phyloP scores from a whole-genome alignment of 2,113 vertebrate species.

The Gallinago media region DNA sequence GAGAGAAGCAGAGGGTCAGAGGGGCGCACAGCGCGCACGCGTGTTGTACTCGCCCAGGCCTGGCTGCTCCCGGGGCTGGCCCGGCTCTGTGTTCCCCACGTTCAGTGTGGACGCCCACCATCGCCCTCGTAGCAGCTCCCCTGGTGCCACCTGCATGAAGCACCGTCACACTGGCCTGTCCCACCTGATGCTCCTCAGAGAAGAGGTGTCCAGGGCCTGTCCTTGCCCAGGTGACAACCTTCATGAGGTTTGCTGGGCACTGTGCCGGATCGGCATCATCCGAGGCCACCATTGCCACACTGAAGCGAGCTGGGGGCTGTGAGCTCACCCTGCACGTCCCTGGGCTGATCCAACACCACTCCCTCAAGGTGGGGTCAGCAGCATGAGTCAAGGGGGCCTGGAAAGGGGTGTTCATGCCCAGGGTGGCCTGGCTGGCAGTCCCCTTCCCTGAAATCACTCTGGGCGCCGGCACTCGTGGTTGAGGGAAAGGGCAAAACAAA shows the following conservation, averaged over 20 bases:
- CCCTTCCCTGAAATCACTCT: no score
- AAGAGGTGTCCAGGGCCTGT: neutral
- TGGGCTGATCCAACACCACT: neutral
- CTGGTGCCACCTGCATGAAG: neutral
- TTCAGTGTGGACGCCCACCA: accelerated
- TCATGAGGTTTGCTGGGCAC: neutral
- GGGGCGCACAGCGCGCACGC: neutral
- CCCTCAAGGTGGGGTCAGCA: neutral
- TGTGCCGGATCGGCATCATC: neutral
- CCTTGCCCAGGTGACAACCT: neutral
- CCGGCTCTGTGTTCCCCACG: accelerated
- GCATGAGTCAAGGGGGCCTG: neutral
- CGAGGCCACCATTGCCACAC: accelerated
- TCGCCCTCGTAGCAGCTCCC: accelerated
- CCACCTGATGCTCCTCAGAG: neutral
- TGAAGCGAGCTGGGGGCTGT: accelerated
- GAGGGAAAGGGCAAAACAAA: no score
- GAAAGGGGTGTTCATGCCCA: neutral
- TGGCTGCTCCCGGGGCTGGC: neutral
- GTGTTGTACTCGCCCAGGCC: neutral
- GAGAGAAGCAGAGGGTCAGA: conserved; percentile 75
- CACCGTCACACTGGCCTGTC: neutral
- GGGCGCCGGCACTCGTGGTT: no score
- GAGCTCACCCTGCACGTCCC: neutral
- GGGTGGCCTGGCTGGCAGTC: neutral